Evolutionary conservation across 2,797 vertebrate species (phyloP), one percentile per base, ranked within the genome.

Genomic region (Melanogrammus aeglefinus): DNA sequence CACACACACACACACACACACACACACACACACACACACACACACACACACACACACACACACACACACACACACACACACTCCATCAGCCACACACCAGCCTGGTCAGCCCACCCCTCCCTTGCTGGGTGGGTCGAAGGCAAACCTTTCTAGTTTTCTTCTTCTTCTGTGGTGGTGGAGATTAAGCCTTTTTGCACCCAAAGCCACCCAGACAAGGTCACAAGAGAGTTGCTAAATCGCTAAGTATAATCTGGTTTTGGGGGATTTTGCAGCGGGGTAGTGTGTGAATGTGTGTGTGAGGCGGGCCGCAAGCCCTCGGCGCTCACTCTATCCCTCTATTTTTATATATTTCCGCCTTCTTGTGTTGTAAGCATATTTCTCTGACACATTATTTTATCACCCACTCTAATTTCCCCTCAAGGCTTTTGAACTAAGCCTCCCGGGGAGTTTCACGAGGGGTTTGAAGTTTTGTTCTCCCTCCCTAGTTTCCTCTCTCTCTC

Each of bases 231-330:
- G 87, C 86, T 89, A 88, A 92, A 81, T 90, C 86, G 86, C 84
- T 80, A 77, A 79, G 88, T 84, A 80, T 93, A 92, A 94, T 93
- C 88, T 91, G 81, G 89, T 89, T 91, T 90, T 88, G 81, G 91
- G 89, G 86, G 84, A 79, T 83, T 92, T 93, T 91, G 83, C 83
- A 75, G 82, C 74, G 74, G 82, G 85, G 84, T 80, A 76, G 77
- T 77, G 6, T 44, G 41, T 81, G 80, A 82, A 78, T 78, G 24
- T 72, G 27, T 66, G 18, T 66, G 87, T 87, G 77, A 78, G 74
- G 76, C 29, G 81, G 84, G 83, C 83, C 83, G 84, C 84, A 82
- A 82, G 88, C 85, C 79, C 84, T 6, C 82, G 76, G 83, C 82
- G 82, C 74, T 85, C 73, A 75, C 83, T 82, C 31, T 74, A 83